Conservation (phyloP, 2,797 vertebrate genomes). For the Pangasius djambal region DNA sequence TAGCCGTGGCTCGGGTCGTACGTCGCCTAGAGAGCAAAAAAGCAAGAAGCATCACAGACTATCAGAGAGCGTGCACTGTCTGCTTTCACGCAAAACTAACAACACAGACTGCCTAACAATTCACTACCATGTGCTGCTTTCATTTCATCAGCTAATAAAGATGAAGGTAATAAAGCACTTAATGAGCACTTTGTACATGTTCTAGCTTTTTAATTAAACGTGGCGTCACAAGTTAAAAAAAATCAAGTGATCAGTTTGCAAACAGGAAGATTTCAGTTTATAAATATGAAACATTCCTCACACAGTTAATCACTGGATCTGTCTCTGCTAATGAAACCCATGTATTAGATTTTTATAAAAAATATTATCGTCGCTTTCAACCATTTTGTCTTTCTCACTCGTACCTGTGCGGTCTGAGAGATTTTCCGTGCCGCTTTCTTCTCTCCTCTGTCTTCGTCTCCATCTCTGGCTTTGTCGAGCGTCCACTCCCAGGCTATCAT, state of each 20-base stretch:
- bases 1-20: conserved; percentile 92
- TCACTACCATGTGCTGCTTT: neutral
- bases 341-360: neutral
- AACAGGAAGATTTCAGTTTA: neutral
- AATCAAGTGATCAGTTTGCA: neutral
- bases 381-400: neutral
- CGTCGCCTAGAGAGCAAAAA: conserved; percentile 71
- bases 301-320: neutral
- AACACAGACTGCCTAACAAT: neutral
- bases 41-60: neutral
- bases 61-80: neutral
- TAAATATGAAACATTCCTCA: neutral
- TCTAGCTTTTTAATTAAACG: neutral
- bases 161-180: neutral
- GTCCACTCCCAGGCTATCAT: conserved; percentile 98
- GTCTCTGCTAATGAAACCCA: neutral
- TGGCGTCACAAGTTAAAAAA: neutral
- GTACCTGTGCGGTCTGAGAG: conserved; percentile 90
- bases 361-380: neutral
- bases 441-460: conserved; percentile 85
- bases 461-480: conserved; percentile 88
- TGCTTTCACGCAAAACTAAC: neutral
- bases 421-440: conserved; percentile 92
- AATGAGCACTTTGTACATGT: neutral
- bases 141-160: neutral